These are phyloP conservation scores for Desmodus rotundus DNA, from an alignment of 2,113 vertebrate genomes.

Conservation along the genomic window DNA sequence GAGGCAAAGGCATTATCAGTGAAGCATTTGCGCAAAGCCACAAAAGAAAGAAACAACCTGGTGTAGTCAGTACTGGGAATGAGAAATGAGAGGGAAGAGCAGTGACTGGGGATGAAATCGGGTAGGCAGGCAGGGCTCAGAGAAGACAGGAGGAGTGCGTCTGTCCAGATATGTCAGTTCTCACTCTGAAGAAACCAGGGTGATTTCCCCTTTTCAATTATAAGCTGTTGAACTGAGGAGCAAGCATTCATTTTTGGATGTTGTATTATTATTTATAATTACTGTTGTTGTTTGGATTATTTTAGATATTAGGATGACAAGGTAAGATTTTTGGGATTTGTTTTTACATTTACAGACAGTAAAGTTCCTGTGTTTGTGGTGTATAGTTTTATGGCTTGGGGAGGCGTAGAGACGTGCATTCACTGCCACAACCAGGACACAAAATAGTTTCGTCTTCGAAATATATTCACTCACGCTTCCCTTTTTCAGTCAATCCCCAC, in stretches of 20 bases:
- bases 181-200: background rate
- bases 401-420: background rate
- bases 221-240: background rate
- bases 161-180: background rate
- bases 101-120: background rate
- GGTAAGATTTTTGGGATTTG: background rate
- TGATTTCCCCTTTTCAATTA: background rate
- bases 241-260: background rate
- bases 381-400: background rate
- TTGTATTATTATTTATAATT: background rate
- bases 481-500: background rate
- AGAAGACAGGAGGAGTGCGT: rapidly evolving
- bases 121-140: background rate
- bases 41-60: background rate
- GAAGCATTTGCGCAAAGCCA: background rate
- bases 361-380: background rate
- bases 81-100: background rate
- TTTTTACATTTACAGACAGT: background rate
- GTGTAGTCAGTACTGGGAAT: background rate
- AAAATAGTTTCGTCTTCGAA: background rate
- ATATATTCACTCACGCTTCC: background rate
- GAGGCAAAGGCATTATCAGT: background rate
- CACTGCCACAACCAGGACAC: background rate
- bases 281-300: background rate
- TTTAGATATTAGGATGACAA: background rate